These are phyloP conservation scores for Pomacea canaliculata DNA, from an alignment of 2,888 invertebrate genomes.

Conservation along the genomic window DNA sequence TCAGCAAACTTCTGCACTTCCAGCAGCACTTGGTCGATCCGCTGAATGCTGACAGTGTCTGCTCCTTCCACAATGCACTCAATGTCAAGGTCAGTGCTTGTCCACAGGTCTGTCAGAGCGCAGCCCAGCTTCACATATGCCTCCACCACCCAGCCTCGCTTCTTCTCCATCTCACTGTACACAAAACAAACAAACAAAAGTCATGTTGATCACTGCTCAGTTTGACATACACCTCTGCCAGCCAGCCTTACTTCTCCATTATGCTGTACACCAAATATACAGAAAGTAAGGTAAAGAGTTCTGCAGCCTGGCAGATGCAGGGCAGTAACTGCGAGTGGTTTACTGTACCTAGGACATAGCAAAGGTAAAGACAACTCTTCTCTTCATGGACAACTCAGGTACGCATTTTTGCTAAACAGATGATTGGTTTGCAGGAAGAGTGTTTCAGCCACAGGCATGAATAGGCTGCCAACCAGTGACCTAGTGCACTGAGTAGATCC, in stretches of 20 bases:
- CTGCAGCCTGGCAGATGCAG: too few relatives aligned
- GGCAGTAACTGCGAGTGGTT: too few relatives aligned
- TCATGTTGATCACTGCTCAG: background rate
- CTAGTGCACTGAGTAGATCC: too few relatives aligned
- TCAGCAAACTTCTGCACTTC: conserved; percentile 87
- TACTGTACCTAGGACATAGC: too few relatives aligned
- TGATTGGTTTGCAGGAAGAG: too few relatives aligned
- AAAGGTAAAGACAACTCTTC: too few relatives aligned
- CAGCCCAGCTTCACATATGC: conserved; percentile 75
- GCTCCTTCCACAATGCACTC: conserved; percentile 78
- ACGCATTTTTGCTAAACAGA: too few relatives aligned
- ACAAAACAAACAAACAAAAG: background rate
- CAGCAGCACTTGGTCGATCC: conserved; percentile 77
- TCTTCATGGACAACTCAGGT: too few relatives aligned
- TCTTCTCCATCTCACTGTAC: conserved; percentile 85
- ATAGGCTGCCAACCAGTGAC: too few relatives aligned
- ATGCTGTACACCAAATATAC: too few relatives aligned
- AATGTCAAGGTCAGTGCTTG: conserved; percentile 23
- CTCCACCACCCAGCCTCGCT: conserved; percentile 84
- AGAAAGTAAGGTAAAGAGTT: too few relatives aligned
- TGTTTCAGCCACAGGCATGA: too few relatives aligned
- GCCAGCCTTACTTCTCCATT: background rate
- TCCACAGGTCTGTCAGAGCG: conserved; percentile 58
- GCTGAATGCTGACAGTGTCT: conserved; percentile 73
- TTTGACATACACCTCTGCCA: background rate